A percentile compares a stretch with the other conserved stretches of the same genome.
Conservation (phyloP, 2,113 vertebrate genomes). For the Phainopepla nitens region DNA sequence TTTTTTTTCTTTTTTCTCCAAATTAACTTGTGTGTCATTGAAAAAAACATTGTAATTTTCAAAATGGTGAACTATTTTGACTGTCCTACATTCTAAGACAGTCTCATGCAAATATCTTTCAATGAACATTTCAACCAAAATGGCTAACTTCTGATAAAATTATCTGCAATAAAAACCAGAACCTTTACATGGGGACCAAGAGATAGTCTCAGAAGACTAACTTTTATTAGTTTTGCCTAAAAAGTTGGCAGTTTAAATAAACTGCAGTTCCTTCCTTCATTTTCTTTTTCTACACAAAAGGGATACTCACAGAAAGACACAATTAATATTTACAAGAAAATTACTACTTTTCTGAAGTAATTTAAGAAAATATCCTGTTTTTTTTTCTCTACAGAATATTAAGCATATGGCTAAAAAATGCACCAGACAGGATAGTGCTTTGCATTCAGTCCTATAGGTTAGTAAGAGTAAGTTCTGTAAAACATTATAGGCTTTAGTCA, state of each 20-base stretch:
- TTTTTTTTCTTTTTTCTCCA: neutral
- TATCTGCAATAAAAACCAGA: neutral
- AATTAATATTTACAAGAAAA: neutral
- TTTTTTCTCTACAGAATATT: neutral
- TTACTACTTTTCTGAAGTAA: neutral
- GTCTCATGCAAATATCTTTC: neutral
- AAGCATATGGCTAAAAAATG: neutral
- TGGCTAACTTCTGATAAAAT: neutral
- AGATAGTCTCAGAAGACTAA: neutral
- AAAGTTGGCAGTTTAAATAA: neutral
- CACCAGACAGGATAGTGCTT: neutral
- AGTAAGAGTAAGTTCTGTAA: neutral
- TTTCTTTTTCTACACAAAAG: neutral
- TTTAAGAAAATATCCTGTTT: neutral
- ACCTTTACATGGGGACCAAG: neutral
- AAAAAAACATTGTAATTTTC: neutral
- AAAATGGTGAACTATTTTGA: neutral
- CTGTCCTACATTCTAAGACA: neutral
- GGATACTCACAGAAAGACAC: neutral
- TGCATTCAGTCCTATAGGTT: neutral
- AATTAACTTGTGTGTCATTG: neutral
- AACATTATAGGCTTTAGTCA: neutral
- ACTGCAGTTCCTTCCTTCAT: neutral
- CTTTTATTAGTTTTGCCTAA: neutral
- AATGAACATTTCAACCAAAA: neutral